Evolutionary conservation across 1,140 invertebrate species (phyloP).

Genomic region (Wasmannia auropunctata): DNA sequence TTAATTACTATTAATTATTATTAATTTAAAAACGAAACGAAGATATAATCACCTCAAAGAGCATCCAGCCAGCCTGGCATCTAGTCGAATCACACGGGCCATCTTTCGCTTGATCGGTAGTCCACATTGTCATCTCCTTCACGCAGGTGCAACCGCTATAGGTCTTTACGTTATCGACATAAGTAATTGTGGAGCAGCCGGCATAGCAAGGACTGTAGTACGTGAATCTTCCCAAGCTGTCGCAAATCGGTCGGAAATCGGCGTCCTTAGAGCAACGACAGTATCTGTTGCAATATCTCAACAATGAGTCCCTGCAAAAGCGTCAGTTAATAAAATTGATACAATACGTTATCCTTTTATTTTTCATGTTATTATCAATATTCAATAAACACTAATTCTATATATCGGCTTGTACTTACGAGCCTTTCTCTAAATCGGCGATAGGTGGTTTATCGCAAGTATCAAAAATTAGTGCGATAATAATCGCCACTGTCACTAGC

Average conservation of each 20-base stretch:
- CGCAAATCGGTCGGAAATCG: conserved; percentile 89
- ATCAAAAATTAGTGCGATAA: conserved; percentile 87
- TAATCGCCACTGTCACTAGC: conserved; percentile 83
- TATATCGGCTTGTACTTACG: conserved; percentile 67
- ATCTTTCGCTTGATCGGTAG: conserved; percentile 82
- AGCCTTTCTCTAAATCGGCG: conserved; percentile 79
- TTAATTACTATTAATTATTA: neutral
- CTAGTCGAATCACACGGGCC: conserved; percentile 85
- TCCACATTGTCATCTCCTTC: conserved; percentile 67
- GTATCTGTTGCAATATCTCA: conserved; percentile 87
- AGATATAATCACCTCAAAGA: conserved; percentile 83
- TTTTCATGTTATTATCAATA: neutral
- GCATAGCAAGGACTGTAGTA: conserved; percentile 91
- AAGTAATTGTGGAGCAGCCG: conserved; percentile 85
- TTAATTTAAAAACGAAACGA: neutral
- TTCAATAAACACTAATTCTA: conserved; percentile 12
- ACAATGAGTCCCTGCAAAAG: conserved; percentile 69
- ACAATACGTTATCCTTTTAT: neutral
- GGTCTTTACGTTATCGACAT: conserved; percentile 81
- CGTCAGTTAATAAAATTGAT: neutral
- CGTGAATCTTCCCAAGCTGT: conserved; percentile 84
- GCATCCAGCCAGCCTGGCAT: conserved; percentile 85
- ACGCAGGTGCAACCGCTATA: conserved; percentile 86
- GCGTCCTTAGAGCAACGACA: conserved; percentile 88
- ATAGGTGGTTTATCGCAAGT: conserved; percentile 86